phyloP scores from a whole-genome alignment of 2,113 vertebrate species.

The Phalacrocorax brasilianus region DNA sequence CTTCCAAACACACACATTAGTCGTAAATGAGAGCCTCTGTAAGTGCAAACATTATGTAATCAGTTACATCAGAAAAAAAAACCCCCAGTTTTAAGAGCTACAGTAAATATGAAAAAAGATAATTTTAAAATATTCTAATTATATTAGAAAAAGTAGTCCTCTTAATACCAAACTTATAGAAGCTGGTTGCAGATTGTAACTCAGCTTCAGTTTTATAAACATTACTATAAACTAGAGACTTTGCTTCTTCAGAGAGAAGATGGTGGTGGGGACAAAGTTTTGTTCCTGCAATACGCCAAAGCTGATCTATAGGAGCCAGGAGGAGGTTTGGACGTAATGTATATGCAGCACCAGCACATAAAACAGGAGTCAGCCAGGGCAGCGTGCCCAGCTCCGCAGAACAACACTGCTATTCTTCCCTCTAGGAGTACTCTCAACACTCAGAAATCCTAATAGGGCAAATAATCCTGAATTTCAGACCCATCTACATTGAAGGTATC shows the following conservation, averaged over 20 bases:
- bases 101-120: not conserved
- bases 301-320: not conserved
- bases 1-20: not conserved
- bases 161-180: not conserved
- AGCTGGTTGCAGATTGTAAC: not conserved
- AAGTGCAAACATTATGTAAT: not conserved
- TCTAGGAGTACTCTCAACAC: not conserved
- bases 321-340: not conserved
- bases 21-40: not conserved
- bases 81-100: not conserved
- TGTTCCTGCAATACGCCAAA: not conserved
- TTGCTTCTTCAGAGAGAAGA: not conserved
- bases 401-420: not conserved
- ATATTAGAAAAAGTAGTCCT: not conserved
- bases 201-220: not conserved
- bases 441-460: not conserved
- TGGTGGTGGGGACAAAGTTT: not conserved
- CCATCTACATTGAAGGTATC: not conserved
- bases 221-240: not conserved
- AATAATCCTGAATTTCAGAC: not conserved
- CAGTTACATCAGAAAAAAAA: not conserved
- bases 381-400: not conserved
- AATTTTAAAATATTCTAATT: not conserved
- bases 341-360: not conserved
- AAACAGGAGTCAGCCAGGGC: not conserved